Percentiles rank a stretch among this genome's conserved stretches.
phyloP scores from a whole-genome alignment of 2,797 vertebrate species.

The Acestrorhynchus altus region DNA sequence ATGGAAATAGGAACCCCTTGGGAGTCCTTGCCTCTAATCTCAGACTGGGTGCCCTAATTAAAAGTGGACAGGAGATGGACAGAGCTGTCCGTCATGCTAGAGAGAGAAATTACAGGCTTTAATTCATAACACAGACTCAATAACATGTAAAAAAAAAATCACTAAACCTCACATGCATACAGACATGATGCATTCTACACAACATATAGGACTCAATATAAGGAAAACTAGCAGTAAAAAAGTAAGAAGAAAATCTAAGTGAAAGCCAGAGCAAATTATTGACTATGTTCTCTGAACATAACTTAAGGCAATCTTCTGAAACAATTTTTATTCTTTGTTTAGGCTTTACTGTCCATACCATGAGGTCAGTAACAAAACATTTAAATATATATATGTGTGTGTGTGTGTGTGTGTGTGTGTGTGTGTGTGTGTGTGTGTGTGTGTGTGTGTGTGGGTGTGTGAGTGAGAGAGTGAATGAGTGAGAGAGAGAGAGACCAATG shows the following conservation, averaged over 20 bases:
- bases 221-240: not conserved
- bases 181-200: slow-evolving; percentile 11
- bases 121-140: slow-evolving; percentile 56
- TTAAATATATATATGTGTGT: not conserved
- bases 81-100: slow-evolving; percentile 60
- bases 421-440: too few species aligned
- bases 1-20: slow-evolving; percentile 69
- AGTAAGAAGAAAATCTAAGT: not conserved
- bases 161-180: not conserved
- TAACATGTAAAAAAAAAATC: not conserved
- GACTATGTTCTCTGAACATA: not conserved
- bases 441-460: too few species aligned
- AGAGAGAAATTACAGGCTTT: slow-evolving; percentile 58
- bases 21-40: slow-evolving; percentile 70
- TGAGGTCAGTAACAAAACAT: not conserved
- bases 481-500: not conserved
- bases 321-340: not conserved
- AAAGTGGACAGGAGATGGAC: slow-evolving; percentile 67
- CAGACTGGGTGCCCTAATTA: slow-evolving; percentile 73
- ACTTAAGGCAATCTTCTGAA: not conserved
- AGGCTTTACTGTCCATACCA: not conserved
- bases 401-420: too few species aligned
- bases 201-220: not conserved
- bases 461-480: too few species aligned
- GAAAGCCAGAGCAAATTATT: not conserved